These are phyloP conservation scores for Eupithecia subfuscata DNA, from an alignment of 2,888 invertebrate genomes.

Conservation along the genomic window DNA sequence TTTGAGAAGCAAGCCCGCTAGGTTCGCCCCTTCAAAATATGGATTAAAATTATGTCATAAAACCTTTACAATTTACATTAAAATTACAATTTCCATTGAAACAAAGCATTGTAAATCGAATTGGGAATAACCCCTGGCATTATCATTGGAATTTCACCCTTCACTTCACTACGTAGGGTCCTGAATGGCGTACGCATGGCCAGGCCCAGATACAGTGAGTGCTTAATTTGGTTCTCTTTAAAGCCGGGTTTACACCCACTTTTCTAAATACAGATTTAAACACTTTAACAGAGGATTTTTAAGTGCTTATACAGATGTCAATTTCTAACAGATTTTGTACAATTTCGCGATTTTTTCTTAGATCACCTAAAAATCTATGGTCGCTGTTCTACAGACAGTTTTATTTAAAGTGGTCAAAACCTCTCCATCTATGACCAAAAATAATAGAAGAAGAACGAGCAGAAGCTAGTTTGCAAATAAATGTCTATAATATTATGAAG, in stretches of 20 bases:
- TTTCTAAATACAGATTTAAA: neutral
- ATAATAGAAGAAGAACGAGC: too few species aligned
- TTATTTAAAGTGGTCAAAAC: too few species aligned
- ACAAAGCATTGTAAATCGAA: slow-evolving; percentile 15
- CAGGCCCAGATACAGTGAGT: slow-evolving; percentile 11
- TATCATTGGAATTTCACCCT: slow-evolving; percentile 12
- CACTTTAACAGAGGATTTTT: neutral
- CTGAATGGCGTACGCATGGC: slow-evolving; percentile 13
- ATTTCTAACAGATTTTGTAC: too few species aligned
- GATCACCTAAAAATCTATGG: neutral
- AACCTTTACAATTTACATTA: neutral
- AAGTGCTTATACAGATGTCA: too few species aligned
- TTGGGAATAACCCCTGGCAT: slow-evolving; percentile 5
- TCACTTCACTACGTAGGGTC: slow-evolving; percentile 8
- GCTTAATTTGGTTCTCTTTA: slow-evolving; percentile 20
- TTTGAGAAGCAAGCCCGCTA: too few species aligned
- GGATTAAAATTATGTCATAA: neutral
- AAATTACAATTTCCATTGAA: slow-evolving; percentile 6
- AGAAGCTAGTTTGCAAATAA: too few species aligned
- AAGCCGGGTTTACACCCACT: neutral
- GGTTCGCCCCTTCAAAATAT: neutral
- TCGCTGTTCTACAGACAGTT: too few species aligned
- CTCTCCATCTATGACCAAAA: too few species aligned
- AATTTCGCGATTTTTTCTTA: neutral
- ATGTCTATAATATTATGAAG: too few species aligned